Evolutionary conservation across 2,113 vertebrate species (phyloP).

Genomic region (Urocolius indicus): DNA sequence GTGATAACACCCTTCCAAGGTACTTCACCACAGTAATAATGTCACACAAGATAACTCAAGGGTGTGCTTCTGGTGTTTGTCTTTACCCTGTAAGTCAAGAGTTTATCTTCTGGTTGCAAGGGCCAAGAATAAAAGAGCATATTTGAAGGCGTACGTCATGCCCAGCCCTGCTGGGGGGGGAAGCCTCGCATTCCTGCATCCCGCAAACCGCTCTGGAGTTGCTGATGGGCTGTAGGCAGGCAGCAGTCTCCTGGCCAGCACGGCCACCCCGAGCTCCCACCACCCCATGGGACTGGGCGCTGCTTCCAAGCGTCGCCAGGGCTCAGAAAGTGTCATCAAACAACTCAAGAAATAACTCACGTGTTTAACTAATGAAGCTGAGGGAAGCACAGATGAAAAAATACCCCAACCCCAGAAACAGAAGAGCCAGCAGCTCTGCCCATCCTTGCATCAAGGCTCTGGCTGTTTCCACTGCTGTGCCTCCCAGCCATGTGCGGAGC

Average conservation of each 20-base stretch:
- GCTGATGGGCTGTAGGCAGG: not conserved
- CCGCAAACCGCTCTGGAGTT: not conserved
- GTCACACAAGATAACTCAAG: not conserved
- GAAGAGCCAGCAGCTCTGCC: not conserved
- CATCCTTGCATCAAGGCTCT: not conserved
- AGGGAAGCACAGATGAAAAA: not conserved
- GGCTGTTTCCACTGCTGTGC: not conserved
- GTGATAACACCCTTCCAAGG: not conserved
- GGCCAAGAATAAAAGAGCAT: not conserved
- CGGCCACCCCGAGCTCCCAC: not conserved
- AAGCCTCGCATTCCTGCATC: not conserved
- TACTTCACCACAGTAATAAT: not conserved
- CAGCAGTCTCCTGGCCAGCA: accelerated
- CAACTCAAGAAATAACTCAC: not conserved
- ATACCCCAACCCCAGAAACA: accelerated
- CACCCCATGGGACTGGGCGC: accelerated
- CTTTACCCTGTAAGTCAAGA: not conserved
- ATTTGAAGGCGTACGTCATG: not conserved
- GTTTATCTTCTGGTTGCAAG: not conserved
- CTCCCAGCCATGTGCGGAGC: not conserved
- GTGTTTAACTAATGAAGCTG: not conserved
- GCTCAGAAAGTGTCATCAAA: accelerated
- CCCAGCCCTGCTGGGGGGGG: not conserved
- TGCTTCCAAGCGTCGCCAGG: accelerated
- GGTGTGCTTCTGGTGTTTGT: not conserved